phyloP scores from a whole-genome alignment of 2,888 invertebrate genomes.

The Drosophila anomalata region DNA sequence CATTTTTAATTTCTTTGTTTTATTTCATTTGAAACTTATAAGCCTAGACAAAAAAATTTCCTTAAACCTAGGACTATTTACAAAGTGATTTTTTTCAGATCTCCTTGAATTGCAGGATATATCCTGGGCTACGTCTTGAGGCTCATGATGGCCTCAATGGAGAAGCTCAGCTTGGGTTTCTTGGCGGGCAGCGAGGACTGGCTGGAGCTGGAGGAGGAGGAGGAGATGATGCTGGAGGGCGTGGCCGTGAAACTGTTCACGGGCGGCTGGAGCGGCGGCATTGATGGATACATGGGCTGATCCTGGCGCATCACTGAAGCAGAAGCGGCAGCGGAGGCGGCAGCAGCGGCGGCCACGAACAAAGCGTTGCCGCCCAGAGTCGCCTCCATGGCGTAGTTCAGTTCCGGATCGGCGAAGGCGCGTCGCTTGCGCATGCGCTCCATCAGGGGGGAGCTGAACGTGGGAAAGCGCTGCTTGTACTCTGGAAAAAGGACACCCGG shows the following conservation, averaged over 20 bases:
- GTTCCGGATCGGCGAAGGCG: constrained; percentile 84
- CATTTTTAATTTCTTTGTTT: constrained; percentile 18
- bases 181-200: constrained; percentile 32
- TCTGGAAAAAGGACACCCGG: constrained; percentile 63
- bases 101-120: background rate
- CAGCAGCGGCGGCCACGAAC: constrained; percentile 46
- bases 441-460: constrained; percentile 81
- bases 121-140: constrained; percentile 80
- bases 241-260: background rate
- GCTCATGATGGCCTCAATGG: constrained; percentile 90
- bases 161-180: constrained; percentile 83
- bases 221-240: constrained; percentile 14
- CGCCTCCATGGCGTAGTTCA: constrained; percentile 82
- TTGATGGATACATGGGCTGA: constrained; percentile 47
- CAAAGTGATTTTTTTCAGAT: background rate
- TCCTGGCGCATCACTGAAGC: constrained; percentile 29
- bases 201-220: constrained; percentile 1
- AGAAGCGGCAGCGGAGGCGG: constrained; percentile 17
- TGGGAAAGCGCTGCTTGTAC: constrained; percentile 80
- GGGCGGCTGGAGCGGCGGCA: constrained; percentile 52
- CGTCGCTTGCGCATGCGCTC: constrained; percentile 84
- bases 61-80: constrained; percentile 12
- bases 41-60: constrained; percentile 25
- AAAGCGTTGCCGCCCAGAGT: constrained; percentile 59
- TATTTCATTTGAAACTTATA: constrained; percentile 43